These are phyloP conservation scores for Ectropis grisescens DNA, from an alignment of 1,140 invertebrate genomes.

Conservation along the genomic window DNA sequence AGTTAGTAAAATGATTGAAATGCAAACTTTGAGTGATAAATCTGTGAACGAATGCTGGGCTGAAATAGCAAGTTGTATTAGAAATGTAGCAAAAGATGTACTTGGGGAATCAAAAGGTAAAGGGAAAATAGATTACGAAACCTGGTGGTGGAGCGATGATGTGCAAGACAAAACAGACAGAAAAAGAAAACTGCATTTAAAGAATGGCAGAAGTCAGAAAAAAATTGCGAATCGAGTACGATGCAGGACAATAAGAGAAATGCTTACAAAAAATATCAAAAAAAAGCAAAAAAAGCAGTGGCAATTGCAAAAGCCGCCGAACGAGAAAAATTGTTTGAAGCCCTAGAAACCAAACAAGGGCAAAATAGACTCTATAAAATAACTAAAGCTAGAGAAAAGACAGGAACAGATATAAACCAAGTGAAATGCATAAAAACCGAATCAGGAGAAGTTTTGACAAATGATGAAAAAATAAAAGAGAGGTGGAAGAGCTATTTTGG, in stretches of 20 bases:
- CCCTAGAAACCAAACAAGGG: neutral
- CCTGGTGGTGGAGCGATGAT: conserved; percentile 12
- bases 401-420: conserved; percentile 5
- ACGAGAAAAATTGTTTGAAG: conserved; percentile 5
- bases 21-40: conserved; percentile 3
- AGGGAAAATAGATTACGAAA: conserved; percentile 4
- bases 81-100: conserved; percentile 1
- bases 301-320: conserved; percentile 3
- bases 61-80: conserved; percentile 8
- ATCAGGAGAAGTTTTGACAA: too few relatives aligned
- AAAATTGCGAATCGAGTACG: conserved; percentile 1
- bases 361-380: conserved; percentile 7
- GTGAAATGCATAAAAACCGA: conserved; percentile 12
- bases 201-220: conserved; percentile 8
- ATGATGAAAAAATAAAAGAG: too few relatives aligned
- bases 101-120: conserved; percentile 8
- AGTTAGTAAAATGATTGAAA: conserved; percentile 7
- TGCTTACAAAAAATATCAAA: too few relatives aligned
- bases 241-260: too few relatives aligned
- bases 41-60: conserved; percentile 11
- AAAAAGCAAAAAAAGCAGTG: conserved; percentile 4
- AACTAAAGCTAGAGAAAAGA: conserved; percentile 7
- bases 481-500: too few relatives aligned
- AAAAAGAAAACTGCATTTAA: conserved; percentile 12
- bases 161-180: conserved; percentile 5